Base-by-base conservation (phyloP, 2,888 invertebrate genomes). In the Amphipoea oculea region DNA sequence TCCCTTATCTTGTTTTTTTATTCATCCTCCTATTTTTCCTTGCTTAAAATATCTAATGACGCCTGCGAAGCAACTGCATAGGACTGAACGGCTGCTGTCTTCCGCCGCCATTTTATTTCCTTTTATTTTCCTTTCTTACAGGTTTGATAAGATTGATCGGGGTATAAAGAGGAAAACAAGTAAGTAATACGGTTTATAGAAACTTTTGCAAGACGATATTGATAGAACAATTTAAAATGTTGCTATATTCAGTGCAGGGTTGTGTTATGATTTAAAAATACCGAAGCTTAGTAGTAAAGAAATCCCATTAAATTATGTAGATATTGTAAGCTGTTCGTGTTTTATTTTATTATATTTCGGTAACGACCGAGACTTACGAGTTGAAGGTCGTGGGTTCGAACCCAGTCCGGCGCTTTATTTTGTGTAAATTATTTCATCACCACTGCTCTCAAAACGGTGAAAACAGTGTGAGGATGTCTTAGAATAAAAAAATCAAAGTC, bases 71-170 rank as follows among this genome's bases (percentile, higher is more conserved):
- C 60, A 76, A 66, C 76, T 76, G 70, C 69, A 73, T 20, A 36
- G 57, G 9, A 45, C 36, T 76, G 77, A 80, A 36, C 57, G 62
- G 42, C 29, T 81, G 63, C 36, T 70, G 69, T 82, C 83, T 45
- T 36, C 6, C 29, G 6, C 17, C 40, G 42, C 65, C 54, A 76
- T 81, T 85, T 76, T 85, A 2, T 36, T 68, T 65, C 14, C 45
- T 23, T 57, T 54, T 76, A 77, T 78, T 73, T 73, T 78, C 54
- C 20, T 76, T 69, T 72, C 54, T 54, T 62, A 45, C 3, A 79
- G 51, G 36, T 84, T 42, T 73, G 51, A 69, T 73, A 76, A 85
- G 72, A 85, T 81, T 81, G 76, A 83, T 83, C 76, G 62, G 36
- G 11, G 36, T 42, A 51, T 62, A 70, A 54, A 42, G 62, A 48